Evolutionary conservation across 1,140 invertebrate species (phyloP).

Genomic region (Drosophila setifemur): DNA sequence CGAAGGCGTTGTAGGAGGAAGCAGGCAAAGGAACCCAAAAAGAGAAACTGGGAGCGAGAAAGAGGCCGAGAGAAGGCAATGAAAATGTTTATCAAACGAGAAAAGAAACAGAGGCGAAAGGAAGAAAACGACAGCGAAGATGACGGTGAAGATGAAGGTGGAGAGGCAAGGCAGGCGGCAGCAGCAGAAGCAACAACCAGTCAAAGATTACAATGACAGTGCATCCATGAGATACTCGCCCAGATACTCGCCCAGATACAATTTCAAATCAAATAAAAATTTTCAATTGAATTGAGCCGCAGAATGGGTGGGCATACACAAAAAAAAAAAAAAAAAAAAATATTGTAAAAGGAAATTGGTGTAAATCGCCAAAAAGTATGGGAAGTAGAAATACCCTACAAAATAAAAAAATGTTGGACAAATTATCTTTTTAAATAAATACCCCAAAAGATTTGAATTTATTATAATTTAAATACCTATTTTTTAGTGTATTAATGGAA

Average conservation of each 20-base stretch:
- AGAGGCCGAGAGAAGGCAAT: conserved; percentile 23
- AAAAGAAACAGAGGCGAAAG: conserved; percentile 10
- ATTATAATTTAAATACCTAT: no score
- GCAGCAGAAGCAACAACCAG: conserved; percentile 26
- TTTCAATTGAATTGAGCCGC: conserved; percentile 19
- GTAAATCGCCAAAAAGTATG: not conserved
- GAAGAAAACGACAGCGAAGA: conserved; percentile 13
- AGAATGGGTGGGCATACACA: not conserved
- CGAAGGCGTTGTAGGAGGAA: conserved; percentile 43
- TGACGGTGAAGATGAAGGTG: no score
- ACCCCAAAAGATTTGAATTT: no score
- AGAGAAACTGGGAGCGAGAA: conserved; percentile 19
- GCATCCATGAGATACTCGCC: conserved; percentile 32
- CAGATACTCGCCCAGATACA: conserved; percentile 7
- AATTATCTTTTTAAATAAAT: no score
- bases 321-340: not conserved
- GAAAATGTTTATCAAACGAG: conserved; percentile 43
- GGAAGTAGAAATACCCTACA: not conserved
- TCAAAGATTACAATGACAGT: conserved; percentile 36
- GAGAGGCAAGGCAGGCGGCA: conserved; percentile 2
- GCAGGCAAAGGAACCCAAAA: conserved; percentile 18
- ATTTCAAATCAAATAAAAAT: conserved; percentile 33
- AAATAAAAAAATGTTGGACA: no score
- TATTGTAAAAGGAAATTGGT: not conserved
- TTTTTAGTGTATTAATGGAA: no score